Base-by-base conservation (phyloP, 2,113 vertebrate genomes). In the Lanius collurio region DNA sequence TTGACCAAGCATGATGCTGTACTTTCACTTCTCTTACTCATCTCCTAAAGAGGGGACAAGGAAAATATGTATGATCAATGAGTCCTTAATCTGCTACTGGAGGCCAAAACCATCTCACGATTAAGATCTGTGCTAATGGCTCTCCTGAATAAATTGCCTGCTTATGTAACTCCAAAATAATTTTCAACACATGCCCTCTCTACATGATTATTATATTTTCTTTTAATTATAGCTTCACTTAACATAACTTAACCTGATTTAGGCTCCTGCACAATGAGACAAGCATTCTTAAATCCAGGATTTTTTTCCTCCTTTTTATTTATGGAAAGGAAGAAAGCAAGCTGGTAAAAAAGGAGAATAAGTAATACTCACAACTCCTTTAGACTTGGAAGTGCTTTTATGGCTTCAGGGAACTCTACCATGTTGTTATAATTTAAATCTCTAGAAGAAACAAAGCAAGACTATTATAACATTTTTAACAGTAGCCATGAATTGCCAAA, bases 401-500 rank as follows among this genome's bases (percentile, higher is more conserved):
- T 99, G 50, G 99, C 99, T 97, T 99, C 98, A 60, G 99, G 99
- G 94, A 99, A 99, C 90, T 98, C 98, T 82, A 98, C 98, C 97
- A 99, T 97, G 97, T 98, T 99, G 92, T 99, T 99, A 93, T 99
- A 99, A 98, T 99, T 99, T 94, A 99, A 98, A 97, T 99, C 99
- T 93, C 99, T 99, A 81, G 24, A 91, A 95, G 68, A 92, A 95
- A 95, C 13, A 67, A 83, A 77, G 33, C 49, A 96, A 39, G 11
- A 74, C 68, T 37, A 83, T 67, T 23, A 69, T 8, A 35, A 42
- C 68, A 62, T 35, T 65, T 68, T 68, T 41, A 79, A 63, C 2
- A 68, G 30, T 18, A 42, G 28, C n/a, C 35, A 57, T 10, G 35
- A 89, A 70, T 39, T 69, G 49, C 62, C 62, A 80, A 94, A 92